A percentile compares a stretch with the other conserved stretches of the same genome.
phyloP scores from a whole-genome alignment of 2,888 invertebrate genomes.

The Stenoptilia bipunctidactyla region DNA sequence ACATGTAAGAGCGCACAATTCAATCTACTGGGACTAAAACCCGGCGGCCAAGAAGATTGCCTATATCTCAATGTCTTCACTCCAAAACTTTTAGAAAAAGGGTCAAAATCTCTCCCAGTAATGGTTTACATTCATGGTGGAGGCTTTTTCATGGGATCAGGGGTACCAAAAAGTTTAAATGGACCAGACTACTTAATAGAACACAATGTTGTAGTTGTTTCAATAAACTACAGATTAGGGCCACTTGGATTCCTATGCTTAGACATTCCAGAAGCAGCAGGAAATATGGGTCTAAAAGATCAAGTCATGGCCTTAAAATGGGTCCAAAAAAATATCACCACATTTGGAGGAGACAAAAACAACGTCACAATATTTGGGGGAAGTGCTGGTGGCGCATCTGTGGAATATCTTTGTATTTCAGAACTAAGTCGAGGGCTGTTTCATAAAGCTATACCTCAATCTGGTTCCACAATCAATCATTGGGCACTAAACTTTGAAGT shows the following conservation, averaged over 20 bases:
- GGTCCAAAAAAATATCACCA: slow-evolving; percentile 34
- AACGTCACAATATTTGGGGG: slow-evolving; percentile 38
- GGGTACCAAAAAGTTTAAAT: slow-evolving; percentile 25
- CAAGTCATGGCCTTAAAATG: slow-evolving; percentile 40
- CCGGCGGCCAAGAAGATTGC: slow-evolving; percentile 41
- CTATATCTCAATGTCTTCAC: slow-evolving; percentile 43
- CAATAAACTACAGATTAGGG: slow-evolving; percentile 4
- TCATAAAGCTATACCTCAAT: slow-evolving; percentile 39
- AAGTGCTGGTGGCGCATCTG: slow-evolving; percentile 35
- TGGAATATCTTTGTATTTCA: slow-evolving; percentile 35
- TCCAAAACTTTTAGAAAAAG: slow-evolving; percentile 24
- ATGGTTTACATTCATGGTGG: slow-evolving; percentile 50
- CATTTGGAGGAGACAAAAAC: slow-evolving; percentile 34
- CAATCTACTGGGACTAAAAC: slow-evolving; percentile 17
- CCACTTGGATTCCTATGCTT: slow-evolving; percentile 43
- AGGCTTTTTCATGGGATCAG: slow-evolving; percentile 36
- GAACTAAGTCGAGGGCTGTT: slow-evolving; percentile 31
- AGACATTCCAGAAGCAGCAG: slow-evolving; percentile 33
- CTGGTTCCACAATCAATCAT: slow-evolving; percentile 34
- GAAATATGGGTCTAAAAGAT: slow-evolving; percentile 49
- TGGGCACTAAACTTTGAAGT: slow-evolving; percentile 24
- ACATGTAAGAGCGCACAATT: slow-evolving; percentile 25
- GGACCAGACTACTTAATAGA: slow-evolving; percentile 45
- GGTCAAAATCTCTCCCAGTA: slow-evolving; percentile 25
- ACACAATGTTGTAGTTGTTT: slow-evolving; percentile 19